A percentile compares a stretch with the other conserved stretches of the same genome.
Conservation (phyloP, 2,797 vertebrate genomes). For the Coregonus ussuriensis region DNA sequence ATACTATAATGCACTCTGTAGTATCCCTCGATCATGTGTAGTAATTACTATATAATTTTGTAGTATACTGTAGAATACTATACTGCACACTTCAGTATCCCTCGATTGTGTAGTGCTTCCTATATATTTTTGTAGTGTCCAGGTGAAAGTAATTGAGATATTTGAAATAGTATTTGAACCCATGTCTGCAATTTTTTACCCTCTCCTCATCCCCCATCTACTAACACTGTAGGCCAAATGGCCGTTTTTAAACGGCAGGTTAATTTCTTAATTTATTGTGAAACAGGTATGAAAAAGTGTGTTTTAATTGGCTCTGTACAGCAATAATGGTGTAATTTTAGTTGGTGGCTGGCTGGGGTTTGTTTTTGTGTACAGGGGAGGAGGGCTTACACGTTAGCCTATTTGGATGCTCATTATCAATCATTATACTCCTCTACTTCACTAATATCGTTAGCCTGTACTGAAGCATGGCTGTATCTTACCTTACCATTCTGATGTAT, state of each 20-base stretch:
- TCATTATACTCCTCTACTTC: background rate
- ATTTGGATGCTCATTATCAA: background rate
- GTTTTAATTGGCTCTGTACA: conserved; percentile 48
- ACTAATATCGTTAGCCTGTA: background rate
- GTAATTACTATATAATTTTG: too few relatives aligned
- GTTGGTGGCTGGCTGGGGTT: conserved; percentile 29
- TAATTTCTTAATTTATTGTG: conserved; percentile 52
- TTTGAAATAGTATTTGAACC: too few relatives aligned
- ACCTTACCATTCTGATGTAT: background rate
- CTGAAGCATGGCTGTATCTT: background rate
- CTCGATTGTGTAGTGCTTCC: too few relatives aligned
- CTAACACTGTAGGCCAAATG: conserved; percentile 33
- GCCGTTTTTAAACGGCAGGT: conserved; percentile 45
- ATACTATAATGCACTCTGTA: too few relatives aligned
- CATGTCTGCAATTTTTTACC: background rate
- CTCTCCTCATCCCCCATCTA: conserved; percentile 34
- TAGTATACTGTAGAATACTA: too few relatives aligned
- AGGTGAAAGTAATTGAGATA: too few relatives aligned
- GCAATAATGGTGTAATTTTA: conserved; percentile 50
- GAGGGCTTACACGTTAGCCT: background rate
- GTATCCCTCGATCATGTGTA: too few relatives aligned
- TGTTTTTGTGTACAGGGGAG: conserved; percentile 31
- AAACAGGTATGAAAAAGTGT: conserved; percentile 41
- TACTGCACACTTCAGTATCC: too few relatives aligned
- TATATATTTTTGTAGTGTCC: too few relatives aligned